Conservation (phyloP, 1,140 invertebrate genomes). For the Holotrichia oblita region DNA sequence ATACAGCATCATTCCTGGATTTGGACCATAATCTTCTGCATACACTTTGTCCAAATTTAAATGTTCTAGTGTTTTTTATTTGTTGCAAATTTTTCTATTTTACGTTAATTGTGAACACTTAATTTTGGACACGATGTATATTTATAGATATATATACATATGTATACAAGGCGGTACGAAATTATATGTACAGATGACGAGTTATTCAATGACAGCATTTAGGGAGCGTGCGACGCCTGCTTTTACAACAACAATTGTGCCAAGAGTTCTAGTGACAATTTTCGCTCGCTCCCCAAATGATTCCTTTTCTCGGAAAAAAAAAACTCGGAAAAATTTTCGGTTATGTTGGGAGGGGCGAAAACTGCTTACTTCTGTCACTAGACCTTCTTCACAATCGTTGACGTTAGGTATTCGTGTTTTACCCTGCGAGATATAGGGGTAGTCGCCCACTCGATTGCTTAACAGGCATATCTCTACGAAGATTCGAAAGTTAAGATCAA, state of each 20-base stretch:
- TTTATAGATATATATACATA: too few relatives aligned
- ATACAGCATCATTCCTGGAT: too few relatives aligned
- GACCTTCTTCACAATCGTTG: constrained; percentile 93
- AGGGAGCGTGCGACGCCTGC: constrained; percentile 50
- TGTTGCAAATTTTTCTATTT: too few relatives aligned
- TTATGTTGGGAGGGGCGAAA: not conserved
- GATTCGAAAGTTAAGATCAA: not conserved
- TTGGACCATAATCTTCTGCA: not conserved
- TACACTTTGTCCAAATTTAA: too few relatives aligned
- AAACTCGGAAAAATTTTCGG: not conserved
- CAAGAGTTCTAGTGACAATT: constrained; percentile 5
- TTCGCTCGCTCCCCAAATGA: constrained; percentile 38
- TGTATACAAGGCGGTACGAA: not conserved
- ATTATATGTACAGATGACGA: constrained; percentile 36
- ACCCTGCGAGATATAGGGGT: constrained; percentile 89
- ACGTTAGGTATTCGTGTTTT: constrained; percentile 92
- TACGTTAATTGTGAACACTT: too few relatives aligned
- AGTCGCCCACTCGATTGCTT: constrained; percentile 84
- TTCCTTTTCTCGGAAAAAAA: constrained; percentile 16
- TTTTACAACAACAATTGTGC: not conserved
- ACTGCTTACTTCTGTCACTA: constrained; percentile 91
- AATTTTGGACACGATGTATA: too few relatives aligned
- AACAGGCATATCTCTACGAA: constrained; percentile 66
- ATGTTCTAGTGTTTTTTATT: too few relatives aligned
- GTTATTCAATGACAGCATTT: constrained; percentile 24